Percentiles rank a stretch among this genome's conserved stretches.
phyloP scores from a whole-genome alignment of 2,888 invertebrate species.

The Apodemia mormo region DNA sequence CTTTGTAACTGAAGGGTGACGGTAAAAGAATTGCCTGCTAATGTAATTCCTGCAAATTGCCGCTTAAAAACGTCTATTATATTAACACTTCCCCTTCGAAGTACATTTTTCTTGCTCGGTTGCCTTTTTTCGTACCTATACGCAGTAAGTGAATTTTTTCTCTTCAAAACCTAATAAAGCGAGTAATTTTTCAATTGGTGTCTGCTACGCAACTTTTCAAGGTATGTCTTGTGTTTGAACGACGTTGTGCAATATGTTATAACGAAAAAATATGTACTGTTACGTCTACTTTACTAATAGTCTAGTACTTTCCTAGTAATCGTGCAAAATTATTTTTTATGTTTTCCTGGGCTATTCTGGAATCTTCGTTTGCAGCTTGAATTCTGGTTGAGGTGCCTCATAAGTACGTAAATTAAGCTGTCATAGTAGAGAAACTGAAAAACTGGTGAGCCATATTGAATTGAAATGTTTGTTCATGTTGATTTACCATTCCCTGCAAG shows the following conservation, averaged over 20 bases:
- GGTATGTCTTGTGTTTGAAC: slow-evolving; percentile 45
- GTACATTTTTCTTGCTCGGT: slow-evolving; percentile 60
- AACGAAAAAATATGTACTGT: too few species aligned
- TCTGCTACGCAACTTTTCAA: slow-evolving; percentile 46
- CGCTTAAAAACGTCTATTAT: slow-evolving; percentile 54
- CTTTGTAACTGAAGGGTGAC: slow-evolving; percentile 10
- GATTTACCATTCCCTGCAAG: too few species aligned
- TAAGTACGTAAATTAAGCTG: too few species aligned
- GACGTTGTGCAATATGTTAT: slow-evolving; percentile 41
- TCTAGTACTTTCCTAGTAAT: too few species aligned
- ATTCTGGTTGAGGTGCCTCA: too few species aligned
- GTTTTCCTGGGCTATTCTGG: too few species aligned
- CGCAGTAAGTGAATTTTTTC: slow-evolving; percentile 63
- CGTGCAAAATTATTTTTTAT: too few species aligned
- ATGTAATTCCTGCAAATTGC: slow-evolving; percentile 60
- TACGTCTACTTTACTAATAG: too few species aligned
- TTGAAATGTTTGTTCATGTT: too few species aligned
- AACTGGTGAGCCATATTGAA: too few species aligned
- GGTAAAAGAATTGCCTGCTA: slow-evolving; percentile 30
- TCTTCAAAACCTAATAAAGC: slow-evolving; percentile 71
- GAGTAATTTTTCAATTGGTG: slow-evolving; percentile 78
- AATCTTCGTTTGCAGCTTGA: too few species aligned
- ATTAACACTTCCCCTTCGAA: slow-evolving; percentile 59
- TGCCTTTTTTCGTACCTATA: slow-evolving; percentile 50
- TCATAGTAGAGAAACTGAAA: too few species aligned